Percentiles rank a stretch among this genome's conserved stretches.
Conservation (phyloP, 2,113 vertebrate genomes). For the Toxotes jaculatrix region DNA sequence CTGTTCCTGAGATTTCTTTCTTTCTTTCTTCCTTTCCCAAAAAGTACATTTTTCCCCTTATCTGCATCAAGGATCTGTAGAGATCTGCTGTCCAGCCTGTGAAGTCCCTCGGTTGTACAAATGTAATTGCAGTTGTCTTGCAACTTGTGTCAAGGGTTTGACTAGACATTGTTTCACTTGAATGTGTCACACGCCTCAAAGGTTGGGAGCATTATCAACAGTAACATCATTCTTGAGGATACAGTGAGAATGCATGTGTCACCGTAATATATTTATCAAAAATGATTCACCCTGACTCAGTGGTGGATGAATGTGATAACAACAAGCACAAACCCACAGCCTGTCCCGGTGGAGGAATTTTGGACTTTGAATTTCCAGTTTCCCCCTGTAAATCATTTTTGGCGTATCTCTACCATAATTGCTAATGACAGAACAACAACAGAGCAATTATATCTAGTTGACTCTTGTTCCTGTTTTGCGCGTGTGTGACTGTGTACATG, state of each 20-base stretch:
- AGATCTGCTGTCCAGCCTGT: too few relatives aligned
- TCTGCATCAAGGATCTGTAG: background rate
- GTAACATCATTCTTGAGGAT: background rate
- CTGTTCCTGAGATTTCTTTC: too few relatives aligned
- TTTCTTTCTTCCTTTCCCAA: too few relatives aligned
- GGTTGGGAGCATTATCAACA: background rate
- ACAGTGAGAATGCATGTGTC: background rate
- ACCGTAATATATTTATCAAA: background rate
- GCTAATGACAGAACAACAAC: conserved; percentile 58
- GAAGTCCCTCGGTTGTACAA: too few relatives aligned
- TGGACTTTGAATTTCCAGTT: background rate
- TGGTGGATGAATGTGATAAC: background rate
- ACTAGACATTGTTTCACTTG: background rate
- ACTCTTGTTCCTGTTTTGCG: conserved; percentile 38
- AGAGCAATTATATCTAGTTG: conserved; percentile 50
- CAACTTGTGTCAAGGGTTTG: background rate
- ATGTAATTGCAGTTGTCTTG: too few relatives aligned
- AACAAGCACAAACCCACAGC: background rate
- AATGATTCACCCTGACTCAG: background rate
- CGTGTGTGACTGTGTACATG: conserved; percentile 22
- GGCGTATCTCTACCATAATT: conserved; percentile 17
- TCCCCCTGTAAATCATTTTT: conserved; percentile 36
- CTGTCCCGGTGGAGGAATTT: conserved; percentile 16
- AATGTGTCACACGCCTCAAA: background rate
- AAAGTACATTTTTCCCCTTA: too few relatives aligned